Percentiles rank a stretch among this genome's conserved stretches.
phyloP scores from a whole-genome alignment of 2,113 vertebrate species.

The Cyanocitta stelleri region DNA sequence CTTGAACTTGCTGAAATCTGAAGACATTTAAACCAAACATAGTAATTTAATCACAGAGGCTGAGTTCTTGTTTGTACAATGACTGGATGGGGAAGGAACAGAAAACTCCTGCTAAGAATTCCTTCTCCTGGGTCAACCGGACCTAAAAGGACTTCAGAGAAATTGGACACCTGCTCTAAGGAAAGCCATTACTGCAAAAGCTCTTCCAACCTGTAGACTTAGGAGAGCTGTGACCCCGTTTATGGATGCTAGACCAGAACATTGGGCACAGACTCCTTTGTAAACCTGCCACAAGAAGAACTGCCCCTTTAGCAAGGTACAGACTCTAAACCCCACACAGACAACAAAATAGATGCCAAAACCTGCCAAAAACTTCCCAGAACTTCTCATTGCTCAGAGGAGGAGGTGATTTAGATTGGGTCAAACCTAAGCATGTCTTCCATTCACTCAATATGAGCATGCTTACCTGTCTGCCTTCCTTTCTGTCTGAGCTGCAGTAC shows the following conservation, averaged over 20 bases:
- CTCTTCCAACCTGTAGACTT: neutral
- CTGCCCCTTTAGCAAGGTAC: neutral
- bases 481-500: neutral
- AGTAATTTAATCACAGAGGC: neutral
- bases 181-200: neutral
- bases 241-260: neutral
- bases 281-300: neutral
- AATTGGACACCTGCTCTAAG: neutral
- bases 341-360: neutral
- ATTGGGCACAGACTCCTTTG: fast-evolving
- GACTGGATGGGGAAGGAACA: neutral
- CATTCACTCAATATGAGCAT: neutral
- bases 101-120: slow-evolving; percentile 5
- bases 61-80: neutral
- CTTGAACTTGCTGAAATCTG: neutral
- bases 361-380: neutral
- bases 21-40: neutral
- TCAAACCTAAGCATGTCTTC: neutral
- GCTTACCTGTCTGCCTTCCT: neutral
- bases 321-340: neutral
- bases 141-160: neutral
- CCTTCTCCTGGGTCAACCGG: slow-evolving; percentile 12
- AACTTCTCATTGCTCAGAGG: neutral
- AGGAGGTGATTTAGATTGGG: neutral
- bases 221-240: neutral